Evolutionary conservation across 1,140 invertebrate genomes (phyloP), one percentile per base, ranked within the genome.

Genomic region (Pseudomyrmex flavicornis): DNA sequence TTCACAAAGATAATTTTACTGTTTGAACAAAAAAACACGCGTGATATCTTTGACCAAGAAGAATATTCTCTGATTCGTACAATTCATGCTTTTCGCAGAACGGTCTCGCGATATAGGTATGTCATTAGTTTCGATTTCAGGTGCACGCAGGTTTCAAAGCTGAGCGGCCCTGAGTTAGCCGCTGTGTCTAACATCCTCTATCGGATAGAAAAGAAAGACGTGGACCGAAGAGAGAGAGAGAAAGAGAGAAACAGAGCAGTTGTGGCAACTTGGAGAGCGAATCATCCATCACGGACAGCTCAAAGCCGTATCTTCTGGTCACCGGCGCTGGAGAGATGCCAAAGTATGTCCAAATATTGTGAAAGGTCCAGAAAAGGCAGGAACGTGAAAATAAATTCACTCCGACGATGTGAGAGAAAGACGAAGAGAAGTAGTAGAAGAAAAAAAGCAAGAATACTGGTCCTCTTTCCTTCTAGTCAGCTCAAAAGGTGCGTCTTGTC

Each of bases 341-440:
- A 92, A 92, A 92, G 92, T 91, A 91, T 89, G 91, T 86, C 92
- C 93, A 94, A 94, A 94, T 94, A 94, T 94, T 94, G 93, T 94
- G 94, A 94, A 94, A 94, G 93, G 93, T 94, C 93, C 91, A 94
- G 93, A 94, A 94, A 94, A 94, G 93, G 93, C 92, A 94, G 91
- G 93, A 93, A 93, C 93, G 92, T 92, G 91, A 93, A 35, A 93
- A 94, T 93, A 93, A 93, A 94, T 94, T 93, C 92, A 85, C 88
- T 86, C 77, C 70, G 83, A 73, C 88, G 76, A 58, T 80, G 86
- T 75, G 76, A 84, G 74, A 77, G 48, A 59, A 52, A 62, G 52
- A 63, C 12, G 13, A 44, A 74, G 26, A 65, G 61, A 70, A 70
- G 3, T 70, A 48, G 61, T 59, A 52, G 26, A 35, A 74, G 62